Evolutionary conservation across 1,140 invertebrate species (phyloP).

Genomic region (Agrypnia vestita): DNA sequence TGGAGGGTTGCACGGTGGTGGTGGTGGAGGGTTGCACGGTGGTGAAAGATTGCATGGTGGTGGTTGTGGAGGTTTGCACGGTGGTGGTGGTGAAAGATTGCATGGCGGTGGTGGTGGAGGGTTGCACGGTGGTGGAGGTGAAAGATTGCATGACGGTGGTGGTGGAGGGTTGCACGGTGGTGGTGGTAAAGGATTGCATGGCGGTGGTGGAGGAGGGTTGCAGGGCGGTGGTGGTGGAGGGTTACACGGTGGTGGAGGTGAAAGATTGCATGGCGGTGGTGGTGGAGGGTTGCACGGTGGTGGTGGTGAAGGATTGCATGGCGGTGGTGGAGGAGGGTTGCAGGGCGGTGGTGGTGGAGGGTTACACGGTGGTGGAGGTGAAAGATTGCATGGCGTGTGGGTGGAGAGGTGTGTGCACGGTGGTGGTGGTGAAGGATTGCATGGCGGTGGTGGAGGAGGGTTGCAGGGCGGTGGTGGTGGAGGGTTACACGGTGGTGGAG

Average conservation of each 20-base stretch:
- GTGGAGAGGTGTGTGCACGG: too few relatives aligned
- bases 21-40: too few relatives aligned
- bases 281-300: background rate
- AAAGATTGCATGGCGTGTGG: too few relatives aligned
- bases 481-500: too few relatives aligned
- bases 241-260: background rate
- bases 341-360: too few relatives aligned
- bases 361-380: background rate
- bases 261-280: background rate
- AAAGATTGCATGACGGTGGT: too few relatives aligned
- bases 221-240: slow-evolving; percentile 20
- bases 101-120: too few relatives aligned
- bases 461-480: too few relatives aligned
- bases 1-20: too few relatives aligned
- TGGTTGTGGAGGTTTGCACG: background rate
- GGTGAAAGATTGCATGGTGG: background rate
- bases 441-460: too few relatives aligned
- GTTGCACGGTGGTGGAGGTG: slow-evolving; percentile 5
- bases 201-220: background rate
- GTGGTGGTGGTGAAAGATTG: slow-evolving; percentile 59
- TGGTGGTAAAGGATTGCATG: too few relatives aligned
- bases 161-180: slow-evolving; percentile 35
- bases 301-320: background rate
- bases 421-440: too few relatives aligned
- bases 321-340: background rate